These are phyloP conservation scores for Idaea aversata DNA, from an alignment of 2,888 invertebrate genomes.

Conservation along the genomic window DNA sequence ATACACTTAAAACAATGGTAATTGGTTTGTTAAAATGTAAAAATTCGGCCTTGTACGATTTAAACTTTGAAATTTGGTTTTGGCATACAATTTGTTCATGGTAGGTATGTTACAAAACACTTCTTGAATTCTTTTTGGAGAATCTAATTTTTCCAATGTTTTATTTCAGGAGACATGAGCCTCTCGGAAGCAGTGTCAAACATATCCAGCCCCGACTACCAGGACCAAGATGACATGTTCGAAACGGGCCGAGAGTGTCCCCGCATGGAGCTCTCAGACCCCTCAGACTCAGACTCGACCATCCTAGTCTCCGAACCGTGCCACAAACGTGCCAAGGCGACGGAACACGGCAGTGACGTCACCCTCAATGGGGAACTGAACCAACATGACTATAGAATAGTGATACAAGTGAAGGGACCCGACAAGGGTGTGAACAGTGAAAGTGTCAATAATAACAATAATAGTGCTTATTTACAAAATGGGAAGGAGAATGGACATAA, in stretches of 20 bases:
- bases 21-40: too few relatives aligned
- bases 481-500: constrained; percentile 71
- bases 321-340: constrained; percentile 77
- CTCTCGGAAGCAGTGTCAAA: constrained; percentile 93
- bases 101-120: too few relatives aligned
- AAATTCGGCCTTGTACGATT: too few relatives aligned
- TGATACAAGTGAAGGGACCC: constrained; percentile 85
- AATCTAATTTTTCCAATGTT: background rate
- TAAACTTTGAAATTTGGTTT: too few relatives aligned
- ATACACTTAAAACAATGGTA: too few relatives aligned
- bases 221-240: constrained; percentile 92
- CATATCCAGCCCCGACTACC: constrained; percentile 94
- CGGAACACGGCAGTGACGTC: constrained; percentile 80
- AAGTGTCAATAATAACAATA: constrained; percentile 65
- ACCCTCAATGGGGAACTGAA: constrained; percentile 73
- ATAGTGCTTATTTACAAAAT: constrained; percentile 70
- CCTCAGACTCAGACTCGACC: constrained; percentile 94
- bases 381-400: constrained; percentile 84
- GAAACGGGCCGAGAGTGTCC: constrained; percentile 88
- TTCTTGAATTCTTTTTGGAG: too few relatives aligned
- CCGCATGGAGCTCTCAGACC: constrained; percentile 92
- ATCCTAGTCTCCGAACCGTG: constrained; percentile 90
- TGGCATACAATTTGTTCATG: too few relatives aligned
- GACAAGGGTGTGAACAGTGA: constrained; percentile 65
- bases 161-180: constrained; percentile 86